These are phyloP conservation scores for Lithophane semibrunnea DNA, from an alignment of 2,888 invertebrate genomes.

Conservation along the genomic window DNA sequence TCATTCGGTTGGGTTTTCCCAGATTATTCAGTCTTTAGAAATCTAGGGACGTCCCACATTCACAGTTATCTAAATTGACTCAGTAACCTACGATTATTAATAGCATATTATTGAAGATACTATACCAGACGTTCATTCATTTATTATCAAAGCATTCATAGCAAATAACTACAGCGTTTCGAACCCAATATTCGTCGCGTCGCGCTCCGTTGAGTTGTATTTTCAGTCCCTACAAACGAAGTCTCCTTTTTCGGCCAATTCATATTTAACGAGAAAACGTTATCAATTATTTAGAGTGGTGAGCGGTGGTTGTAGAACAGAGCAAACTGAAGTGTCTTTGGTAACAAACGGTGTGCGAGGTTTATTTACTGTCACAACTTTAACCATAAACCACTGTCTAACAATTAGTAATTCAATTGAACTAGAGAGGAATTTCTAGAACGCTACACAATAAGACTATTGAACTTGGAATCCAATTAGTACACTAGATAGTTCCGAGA, in stretches of 20 bases:
- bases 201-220: neutral
- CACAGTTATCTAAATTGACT: conserved; percentile 9
- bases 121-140: conserved; percentile 10
- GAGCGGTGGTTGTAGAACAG: neutral
- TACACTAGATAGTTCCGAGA: no score
- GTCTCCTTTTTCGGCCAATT: neutral
- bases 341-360: neutral
- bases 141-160: neutral
- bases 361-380: neutral
- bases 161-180: neutral
- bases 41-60: conserved; percentile 11
- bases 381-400: neutral
- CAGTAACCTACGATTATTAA: conserved; percentile 3
- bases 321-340: neutral
- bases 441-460: neutral
- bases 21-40: conserved; percentile 1
- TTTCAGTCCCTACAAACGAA: neutral
- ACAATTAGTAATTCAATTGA: neutral
- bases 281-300: conserved; percentile 2
- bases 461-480: neutral
- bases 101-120: conserved; percentile 4
- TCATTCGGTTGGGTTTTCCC: conserved; percentile 21
- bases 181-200: no score
- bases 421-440: neutral
- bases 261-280: neutral